These are phyloP conservation scores for Dermatemys mawii DNA, from an alignment of 2,113 vertebrate species.

Conservation along the genomic window DNA sequence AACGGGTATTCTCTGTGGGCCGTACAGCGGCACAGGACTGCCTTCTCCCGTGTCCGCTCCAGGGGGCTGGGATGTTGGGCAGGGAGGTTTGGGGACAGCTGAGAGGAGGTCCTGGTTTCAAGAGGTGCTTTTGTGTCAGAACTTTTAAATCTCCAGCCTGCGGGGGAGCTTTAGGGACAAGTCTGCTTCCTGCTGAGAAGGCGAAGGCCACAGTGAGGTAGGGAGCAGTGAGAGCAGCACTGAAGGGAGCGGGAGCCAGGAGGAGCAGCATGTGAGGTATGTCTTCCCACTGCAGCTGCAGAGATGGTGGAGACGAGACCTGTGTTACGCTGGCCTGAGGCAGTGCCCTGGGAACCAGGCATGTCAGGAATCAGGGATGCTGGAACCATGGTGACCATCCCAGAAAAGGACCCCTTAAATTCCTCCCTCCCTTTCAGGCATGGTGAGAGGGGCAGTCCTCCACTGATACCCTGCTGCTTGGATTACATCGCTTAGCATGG, in stretches of 20 bases:
- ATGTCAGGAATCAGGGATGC: not conserved
- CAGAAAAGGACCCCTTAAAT: not conserved
- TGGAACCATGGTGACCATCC: not conserved
- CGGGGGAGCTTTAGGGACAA: accelerated
- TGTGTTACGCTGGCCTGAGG: no score
- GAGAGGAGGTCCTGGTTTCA: accelerated
- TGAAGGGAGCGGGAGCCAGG: not conserved
- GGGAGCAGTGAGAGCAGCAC: accelerated
- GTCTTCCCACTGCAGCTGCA: accelerated
- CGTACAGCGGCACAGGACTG: accelerated
- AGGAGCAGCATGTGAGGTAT: not conserved
- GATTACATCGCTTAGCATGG: not conserved
- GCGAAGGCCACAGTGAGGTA: not conserved
- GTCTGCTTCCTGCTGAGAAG: not conserved
- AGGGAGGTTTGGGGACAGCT: no score
- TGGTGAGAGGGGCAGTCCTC: not conserved
- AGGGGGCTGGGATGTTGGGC: not conserved
- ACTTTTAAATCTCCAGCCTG: accelerated
- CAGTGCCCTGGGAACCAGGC: not conserved
- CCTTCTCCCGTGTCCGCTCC: not conserved
- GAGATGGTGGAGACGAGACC: not conserved
- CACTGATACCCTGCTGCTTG: not conserved
- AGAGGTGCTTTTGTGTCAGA: not conserved
- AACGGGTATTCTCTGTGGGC: accelerated
- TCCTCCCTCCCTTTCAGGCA: not conserved